phyloP scores from a whole-genome alignment of 2,113 vertebrate genomes.

The Clarias batrachus region DNA sequence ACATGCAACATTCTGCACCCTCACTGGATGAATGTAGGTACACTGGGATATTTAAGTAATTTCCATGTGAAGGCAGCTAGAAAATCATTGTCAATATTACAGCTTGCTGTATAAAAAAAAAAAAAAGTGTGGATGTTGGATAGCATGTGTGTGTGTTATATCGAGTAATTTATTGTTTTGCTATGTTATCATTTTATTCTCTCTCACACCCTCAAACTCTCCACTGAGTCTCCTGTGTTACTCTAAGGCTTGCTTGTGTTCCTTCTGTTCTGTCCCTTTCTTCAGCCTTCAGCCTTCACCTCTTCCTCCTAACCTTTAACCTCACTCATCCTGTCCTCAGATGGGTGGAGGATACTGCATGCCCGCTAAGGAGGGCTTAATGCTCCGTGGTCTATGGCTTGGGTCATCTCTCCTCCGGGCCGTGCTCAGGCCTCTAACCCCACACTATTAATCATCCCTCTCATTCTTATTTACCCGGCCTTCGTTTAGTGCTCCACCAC shows the following conservation, averaged over 20 bases:
- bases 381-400: conserved; percentile 6
- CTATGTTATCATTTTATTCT: background rate
- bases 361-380: conserved; percentile 28
- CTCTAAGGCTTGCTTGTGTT: background rate
- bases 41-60: background rate
- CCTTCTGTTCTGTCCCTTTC: background rate
- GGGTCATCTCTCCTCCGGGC: conserved; percentile 54
- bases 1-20: conserved; percentile 22
- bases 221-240: background rate
- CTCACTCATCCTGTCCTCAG: background rate
- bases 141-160: background rate
- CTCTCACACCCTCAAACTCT: background rate
- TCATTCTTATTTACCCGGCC: conserved; percentile 85
- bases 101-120: background rate
- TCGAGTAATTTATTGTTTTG: background rate
- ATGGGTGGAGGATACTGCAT: background rate
- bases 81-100: background rate
- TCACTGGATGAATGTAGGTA: background rate
- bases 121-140: background rate
- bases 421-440: conserved; percentile 75
- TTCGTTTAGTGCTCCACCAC: conserved; percentile 86
- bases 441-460: conserved; percentile 85
- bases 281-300: conserved; percentile 14
- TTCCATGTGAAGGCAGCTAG: background rate
- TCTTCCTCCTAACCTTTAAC: conserved; percentile 39